phyloP scores from a whole-genome alignment of 1,140 invertebrate species.

The Gonioctena quinquepunctata region DNA sequence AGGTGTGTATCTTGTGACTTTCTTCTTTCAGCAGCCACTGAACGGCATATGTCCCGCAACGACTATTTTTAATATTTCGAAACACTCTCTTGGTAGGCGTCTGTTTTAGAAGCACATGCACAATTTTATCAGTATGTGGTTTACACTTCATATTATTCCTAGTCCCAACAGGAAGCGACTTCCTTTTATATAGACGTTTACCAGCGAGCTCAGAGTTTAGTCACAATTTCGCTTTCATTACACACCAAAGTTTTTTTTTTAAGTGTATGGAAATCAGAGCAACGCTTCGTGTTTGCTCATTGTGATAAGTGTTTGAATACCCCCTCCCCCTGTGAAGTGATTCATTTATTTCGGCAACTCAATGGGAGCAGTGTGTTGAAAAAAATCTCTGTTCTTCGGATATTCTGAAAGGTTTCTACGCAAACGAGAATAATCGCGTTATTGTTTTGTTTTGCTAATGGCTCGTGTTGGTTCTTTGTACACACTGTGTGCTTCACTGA shows the following conservation, averaged over 20 bases:
- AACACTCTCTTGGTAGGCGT: background rate
- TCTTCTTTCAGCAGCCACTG: background rate
- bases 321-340: background rate
- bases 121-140: constrained; percentile 15
- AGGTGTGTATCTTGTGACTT: background rate
- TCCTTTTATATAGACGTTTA: constrained; percentile 2
- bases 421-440: background rate
- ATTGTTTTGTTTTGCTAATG: constrained; percentile 6
- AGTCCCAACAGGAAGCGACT: constrained; percentile 9
- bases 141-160: background rate
- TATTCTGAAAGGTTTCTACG: constrained; percentile 4
- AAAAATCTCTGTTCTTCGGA: background rate
- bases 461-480: background rate
- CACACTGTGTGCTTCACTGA: background rate
- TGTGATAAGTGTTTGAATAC: background rate
- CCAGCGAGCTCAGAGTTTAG: background rate
- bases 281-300: background rate
- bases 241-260: too few relatives aligned
- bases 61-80: constrained; percentile 14
- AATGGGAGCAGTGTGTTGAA: background rate
- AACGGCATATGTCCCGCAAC: background rate
- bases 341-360: background rate
- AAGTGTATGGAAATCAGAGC: too few relatives aligned
- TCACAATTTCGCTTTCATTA: too few relatives aligned
- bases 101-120: constrained; percentile 11